Evolutionary conservation across 2,113 vertebrate species (phyloP), one percentile per base, ranked within the genome.

Genomic region (Gobiocypris rarus): DNA sequence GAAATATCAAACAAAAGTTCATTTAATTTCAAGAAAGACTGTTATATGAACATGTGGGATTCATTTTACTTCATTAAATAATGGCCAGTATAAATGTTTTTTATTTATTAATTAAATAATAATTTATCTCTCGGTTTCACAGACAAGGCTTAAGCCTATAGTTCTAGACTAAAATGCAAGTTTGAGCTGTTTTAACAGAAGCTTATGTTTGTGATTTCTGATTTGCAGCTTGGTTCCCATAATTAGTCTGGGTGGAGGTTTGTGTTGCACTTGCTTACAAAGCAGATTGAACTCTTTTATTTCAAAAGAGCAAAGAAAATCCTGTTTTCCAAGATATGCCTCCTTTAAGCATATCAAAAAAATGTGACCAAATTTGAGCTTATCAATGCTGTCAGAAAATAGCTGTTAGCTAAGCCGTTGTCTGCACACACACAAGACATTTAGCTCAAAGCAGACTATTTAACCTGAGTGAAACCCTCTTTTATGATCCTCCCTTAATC

Each of bases 401-500:
- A 63, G 38, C 77, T 65, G 14, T 63, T 65, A 79, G 58, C 58
- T 61, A 79, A 48, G 22, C 3, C 8, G 0, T 43, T 43, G n/a
- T 50, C 14, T 80, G 41, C 43, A 50, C 43, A 80, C 9, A 28
- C 14, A 50, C 77, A 65, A 80, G 59, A 65, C 77, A 65, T 80
- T 80, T 19, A 65, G 24, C 38, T 65, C 14, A 31, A 67, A 65
- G 59, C 43, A 43, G 41, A 79, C 10, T 5, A 26, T 80, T 65
- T 65, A 80, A 80, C 76, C 56, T 26, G 56, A 61, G 34, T 17
- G 54, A 78, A 61, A 78, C 38, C 14, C 38, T 26, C 75, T 78
- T 78, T 78, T 24, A 58, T 34, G 28, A 41, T 65, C 59, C 77
- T 65, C 43, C 71, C 45, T 56, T 65, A 79, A 63, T 61, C 56